Conservation (phyloP, 2,888 invertebrate genomes). For the Cephus pulcher region DNA sequence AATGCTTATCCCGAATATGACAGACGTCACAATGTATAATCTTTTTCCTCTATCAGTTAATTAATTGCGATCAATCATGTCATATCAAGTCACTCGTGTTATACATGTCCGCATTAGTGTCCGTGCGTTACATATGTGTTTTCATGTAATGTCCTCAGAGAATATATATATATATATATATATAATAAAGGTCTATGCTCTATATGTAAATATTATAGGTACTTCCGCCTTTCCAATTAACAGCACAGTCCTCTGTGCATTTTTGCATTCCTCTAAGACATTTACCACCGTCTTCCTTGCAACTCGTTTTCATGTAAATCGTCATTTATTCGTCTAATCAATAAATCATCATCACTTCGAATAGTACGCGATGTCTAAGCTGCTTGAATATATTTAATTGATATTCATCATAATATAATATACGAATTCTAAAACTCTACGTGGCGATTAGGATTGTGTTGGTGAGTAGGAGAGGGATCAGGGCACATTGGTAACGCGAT, state of each 20-base stretch:
- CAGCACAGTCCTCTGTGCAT: neutral
- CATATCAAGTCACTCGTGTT: neutral
- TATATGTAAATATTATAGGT: neutral
- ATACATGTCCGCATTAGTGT: neutral
- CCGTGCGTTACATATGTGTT: neutral
- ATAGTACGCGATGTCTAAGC: slow-evolving; percentile 44
- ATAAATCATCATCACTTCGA: slow-evolving; percentile 30
- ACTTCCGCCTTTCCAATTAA: neutral
- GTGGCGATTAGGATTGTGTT: slow-evolving; percentile 8
- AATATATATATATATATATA: neutral
- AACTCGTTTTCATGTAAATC: neutral
- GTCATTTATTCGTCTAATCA: neutral
- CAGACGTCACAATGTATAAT: slow-evolving; percentile 11
- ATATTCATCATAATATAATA: slow-evolving; percentile 44
- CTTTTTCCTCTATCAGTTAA: slow-evolving; percentile 13
- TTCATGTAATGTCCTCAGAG: neutral
- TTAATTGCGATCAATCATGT: neutral
- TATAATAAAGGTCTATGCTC: neutral
- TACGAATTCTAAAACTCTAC: slow-evolving; percentile 54
- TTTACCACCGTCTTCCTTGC: neutral
- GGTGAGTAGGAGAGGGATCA: neutral
- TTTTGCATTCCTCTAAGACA: neutral
- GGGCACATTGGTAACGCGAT: neutral
- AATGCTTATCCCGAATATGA: slow-evolving; percentile 28
- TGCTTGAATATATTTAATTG: slow-evolving; percentile 31